Evolutionary conservation across 2,113 vertebrate genomes (phyloP).

Genomic region (Lophochroa leadbeateri): DNA sequence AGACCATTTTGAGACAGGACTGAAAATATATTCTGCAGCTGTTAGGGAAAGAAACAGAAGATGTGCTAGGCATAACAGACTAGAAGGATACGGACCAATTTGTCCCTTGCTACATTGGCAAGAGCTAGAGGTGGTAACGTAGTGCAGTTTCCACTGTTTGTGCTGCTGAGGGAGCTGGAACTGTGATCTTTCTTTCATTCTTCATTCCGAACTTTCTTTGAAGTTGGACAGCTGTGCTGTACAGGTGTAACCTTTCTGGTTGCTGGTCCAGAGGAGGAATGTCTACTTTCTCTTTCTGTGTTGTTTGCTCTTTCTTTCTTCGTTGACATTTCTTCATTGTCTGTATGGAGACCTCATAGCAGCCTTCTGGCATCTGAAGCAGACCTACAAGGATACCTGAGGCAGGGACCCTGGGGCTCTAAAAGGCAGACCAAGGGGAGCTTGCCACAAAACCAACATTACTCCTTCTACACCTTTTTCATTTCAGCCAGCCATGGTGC

Average conservation of each 20-base stretch:
- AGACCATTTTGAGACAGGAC: background rate
- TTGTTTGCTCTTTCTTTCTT: background rate
- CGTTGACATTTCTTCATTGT: background rate
- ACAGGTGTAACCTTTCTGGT: background rate
- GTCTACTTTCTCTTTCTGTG: background rate
- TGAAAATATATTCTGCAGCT: constrained; percentile 19
- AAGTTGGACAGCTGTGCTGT: background rate
- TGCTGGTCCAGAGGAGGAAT: background rate
- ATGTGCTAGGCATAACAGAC: background rate
- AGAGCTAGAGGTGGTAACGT: accelerated
- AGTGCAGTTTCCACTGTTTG: background rate
- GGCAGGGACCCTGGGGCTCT: no score
- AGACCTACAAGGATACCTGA: background rate
- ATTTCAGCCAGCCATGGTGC: no score
- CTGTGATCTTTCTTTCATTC: background rate
- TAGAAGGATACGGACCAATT: background rate
- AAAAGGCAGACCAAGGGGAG: no score
- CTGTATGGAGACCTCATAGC: background rate
- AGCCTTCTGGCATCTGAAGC: background rate
- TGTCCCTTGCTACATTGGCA: background rate
- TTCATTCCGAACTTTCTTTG: background rate
- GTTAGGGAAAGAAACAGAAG: background rate
- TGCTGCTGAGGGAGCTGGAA: background rate
- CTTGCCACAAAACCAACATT: no score
- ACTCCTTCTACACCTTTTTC: no score